Evolutionary conservation across 2,797 vertebrate genomes (phyloP), one percentile per base, ranked within the genome.

Genomic region (Eutrigla gurnardus): DNA sequence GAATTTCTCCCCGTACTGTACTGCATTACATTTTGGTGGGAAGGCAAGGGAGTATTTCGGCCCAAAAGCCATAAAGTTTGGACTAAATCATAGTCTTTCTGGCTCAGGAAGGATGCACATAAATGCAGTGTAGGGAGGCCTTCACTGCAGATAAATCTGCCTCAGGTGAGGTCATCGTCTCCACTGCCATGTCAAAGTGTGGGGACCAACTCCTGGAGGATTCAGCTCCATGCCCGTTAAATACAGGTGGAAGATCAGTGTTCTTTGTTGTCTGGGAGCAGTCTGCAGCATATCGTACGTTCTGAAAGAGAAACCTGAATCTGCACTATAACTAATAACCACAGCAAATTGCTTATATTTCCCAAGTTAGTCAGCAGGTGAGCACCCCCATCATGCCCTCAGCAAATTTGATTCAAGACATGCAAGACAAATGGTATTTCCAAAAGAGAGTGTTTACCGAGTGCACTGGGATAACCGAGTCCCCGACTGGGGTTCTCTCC

Each of bases 11-110:
- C 62, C 65, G 42, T 6, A 80, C 12, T 42, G 40, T 11, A 9
- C 40, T 12, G 11, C 70, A 71, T 77, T 46, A 6, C 5, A 5
- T 53, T 85, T 7, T 70, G 37, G 25, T 39, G 18, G 0, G 46
- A 70, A 14, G 74, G 18, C n/a, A 65, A 25, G 54, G 33, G 58
- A 76, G n/a, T 77, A 65, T 14, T 49, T 81, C 13, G 52, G 59
- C 5, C 39, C 67, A 60, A 75, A 81, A 71, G 35, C 61, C 0
- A 49, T 49, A 9, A 76, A 39, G 62, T 59, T 49, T 77, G 40
- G 0, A 75, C 57, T 62, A 9, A 62, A 53, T 66, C 66, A 52
- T 15, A 62, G 36, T 74, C 60, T n/a, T 4, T 59, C 46, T 69
- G 61, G 15, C 46, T 50, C 6, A 9, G 25, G 25, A 47, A 65